Evolutionary conservation across 2,888 invertebrate species (phyloP).

Genomic region (Eupithecia abbreviata): DNA sequence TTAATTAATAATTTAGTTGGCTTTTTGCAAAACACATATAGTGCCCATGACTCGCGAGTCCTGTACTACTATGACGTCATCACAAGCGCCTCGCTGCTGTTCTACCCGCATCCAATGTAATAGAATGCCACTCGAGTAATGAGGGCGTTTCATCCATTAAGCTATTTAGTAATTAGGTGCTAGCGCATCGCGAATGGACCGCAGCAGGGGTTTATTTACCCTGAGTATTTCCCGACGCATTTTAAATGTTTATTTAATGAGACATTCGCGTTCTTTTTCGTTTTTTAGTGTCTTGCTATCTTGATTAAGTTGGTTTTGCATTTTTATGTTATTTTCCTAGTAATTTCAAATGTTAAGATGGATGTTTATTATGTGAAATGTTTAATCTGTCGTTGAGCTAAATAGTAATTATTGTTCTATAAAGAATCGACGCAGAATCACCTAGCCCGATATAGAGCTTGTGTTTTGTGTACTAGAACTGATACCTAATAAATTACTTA

Average conservation of each 20-base stretch:
- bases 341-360: not conserved
- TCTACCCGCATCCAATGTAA: conserved; percentile 36
- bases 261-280: conserved; percentile 40
- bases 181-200: conserved; percentile 61
- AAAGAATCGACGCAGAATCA: not conserved
- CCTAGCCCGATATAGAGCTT: not conserved
- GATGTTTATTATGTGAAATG: not conserved
- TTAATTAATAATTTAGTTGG: not conserved
- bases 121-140: conserved; percentile 61
- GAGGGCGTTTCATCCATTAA: conserved; percentile 73
- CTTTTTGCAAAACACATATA: not conserved
- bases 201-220: conserved; percentile 57
- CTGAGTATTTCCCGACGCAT: conserved; percentile 49
- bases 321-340: conserved; percentile 12
- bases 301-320: conserved; percentile 31
- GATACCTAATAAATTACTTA: no score
- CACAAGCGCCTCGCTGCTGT: conserved; percentile 14
- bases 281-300: conserved; percentile 24
- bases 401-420: not conserved
- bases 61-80: not conserved
- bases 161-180: conserved; percentile 78
- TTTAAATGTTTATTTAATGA: conserved; percentile 50
- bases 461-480: no score
- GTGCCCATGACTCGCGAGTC: not conserved
- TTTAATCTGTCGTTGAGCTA: not conserved